phyloP scores from a whole-genome alignment of 2,888 invertebrate species.

The Cactoblastis cactorum region DNA sequence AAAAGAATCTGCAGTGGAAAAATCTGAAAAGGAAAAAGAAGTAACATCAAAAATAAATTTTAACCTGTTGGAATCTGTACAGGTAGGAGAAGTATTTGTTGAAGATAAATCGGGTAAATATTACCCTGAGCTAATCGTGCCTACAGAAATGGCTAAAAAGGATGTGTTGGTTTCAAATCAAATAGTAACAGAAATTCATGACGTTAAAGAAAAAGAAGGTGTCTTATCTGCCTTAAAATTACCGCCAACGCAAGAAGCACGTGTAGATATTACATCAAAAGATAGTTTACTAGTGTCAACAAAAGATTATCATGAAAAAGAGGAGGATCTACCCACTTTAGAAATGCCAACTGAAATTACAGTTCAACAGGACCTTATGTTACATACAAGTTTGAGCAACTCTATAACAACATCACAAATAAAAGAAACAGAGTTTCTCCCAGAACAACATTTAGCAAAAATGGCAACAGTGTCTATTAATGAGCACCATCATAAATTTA shows the following conservation, averaged over 20 bases:
- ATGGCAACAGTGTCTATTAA: slow-evolving; percentile 80
- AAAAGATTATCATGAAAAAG: slow-evolving; percentile 82
- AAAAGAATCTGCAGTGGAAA: slow-evolving; percentile 78
- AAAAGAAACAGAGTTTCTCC: slow-evolving; percentile 78
- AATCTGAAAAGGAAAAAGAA: slow-evolving; percentile 57
- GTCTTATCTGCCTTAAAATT: slow-evolving; percentile 77
- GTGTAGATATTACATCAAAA: slow-evolving; percentile 78
- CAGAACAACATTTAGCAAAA: slow-evolving; percentile 69
- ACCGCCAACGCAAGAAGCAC: slow-evolving; percentile 81
- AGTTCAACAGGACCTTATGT: slow-evolving; percentile 55
- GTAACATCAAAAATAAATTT: slow-evolving; percentile 81
- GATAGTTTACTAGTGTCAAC: slow-evolving; percentile 80
- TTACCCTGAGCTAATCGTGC: slow-evolving; percentile 87
- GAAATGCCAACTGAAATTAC: slow-evolving; percentile 45
- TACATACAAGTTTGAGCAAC: slow-evolving; percentile 78
- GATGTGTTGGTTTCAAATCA: slow-evolving; percentile 83
- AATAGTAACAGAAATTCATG: slow-evolving; percentile 81
- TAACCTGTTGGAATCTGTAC: slow-evolving; percentile 81
- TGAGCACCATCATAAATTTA: slow-evolving; percentile 81
- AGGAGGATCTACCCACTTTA: slow-evolving; percentile 70
- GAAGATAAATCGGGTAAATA: slow-evolving; percentile 88
- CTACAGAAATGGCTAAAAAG: slow-evolving; percentile 86
- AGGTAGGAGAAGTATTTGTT: slow-evolving; percentile 83
- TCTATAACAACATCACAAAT: slow-evolving; percentile 82
- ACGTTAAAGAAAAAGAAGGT: slow-evolving; percentile 85